A percentile compares a stretch with the other conserved stretches of the same genome.
Conservation (phyloP, 2,113 vertebrate genomes). For the Oncorhynchus nerka region DNA sequence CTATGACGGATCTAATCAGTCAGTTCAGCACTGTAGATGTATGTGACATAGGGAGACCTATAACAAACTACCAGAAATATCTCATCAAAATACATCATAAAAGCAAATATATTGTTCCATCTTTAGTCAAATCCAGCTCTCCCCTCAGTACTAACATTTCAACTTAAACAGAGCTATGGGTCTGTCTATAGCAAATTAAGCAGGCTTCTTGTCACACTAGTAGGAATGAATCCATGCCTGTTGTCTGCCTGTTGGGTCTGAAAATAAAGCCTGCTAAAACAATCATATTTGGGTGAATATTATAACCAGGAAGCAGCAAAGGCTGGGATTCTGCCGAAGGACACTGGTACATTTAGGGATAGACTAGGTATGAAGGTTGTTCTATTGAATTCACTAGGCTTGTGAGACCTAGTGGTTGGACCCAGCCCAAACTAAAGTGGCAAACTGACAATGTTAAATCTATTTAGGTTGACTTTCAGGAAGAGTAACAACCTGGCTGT, state of each 20-base stretch:
- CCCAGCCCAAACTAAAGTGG: conserved; percentile 59
- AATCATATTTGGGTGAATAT: conserved; percentile 24
- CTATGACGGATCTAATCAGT: conserved; percentile 34
- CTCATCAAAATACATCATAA: conserved; percentile 18
- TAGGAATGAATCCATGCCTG: conserved; percentile 31
- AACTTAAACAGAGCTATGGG: neutral
- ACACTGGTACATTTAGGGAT: conserved; percentile 61
- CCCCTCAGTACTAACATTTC: conserved; percentile 3
- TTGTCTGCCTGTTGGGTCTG: conserved; percentile 18
- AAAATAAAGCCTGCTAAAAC: conserved; percentile 31
- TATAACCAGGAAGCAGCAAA: conserved; percentile 48
- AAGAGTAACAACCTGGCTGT: neutral
- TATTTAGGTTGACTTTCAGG: too few species aligned
- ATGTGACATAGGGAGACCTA: conserved; percentile 35
- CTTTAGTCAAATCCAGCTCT: conserved; percentile 22
- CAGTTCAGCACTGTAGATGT: conserved; percentile 40
- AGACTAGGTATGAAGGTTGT: conserved; percentile 42
- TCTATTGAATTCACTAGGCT: conserved; percentile 45
- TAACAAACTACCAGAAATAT: conserved; percentile 42
- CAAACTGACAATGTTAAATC: neutral
- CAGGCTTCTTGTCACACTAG: conserved; percentile 27
- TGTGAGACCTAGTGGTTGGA: conserved; percentile 42
- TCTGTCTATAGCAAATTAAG: neutral
- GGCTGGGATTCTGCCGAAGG: conserved; percentile 65
- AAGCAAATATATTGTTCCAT: conserved; percentile 3